phyloP scores from a whole-genome alignment of 2,797 vertebrate species.

The Macropus fuliginosus region DNA sequence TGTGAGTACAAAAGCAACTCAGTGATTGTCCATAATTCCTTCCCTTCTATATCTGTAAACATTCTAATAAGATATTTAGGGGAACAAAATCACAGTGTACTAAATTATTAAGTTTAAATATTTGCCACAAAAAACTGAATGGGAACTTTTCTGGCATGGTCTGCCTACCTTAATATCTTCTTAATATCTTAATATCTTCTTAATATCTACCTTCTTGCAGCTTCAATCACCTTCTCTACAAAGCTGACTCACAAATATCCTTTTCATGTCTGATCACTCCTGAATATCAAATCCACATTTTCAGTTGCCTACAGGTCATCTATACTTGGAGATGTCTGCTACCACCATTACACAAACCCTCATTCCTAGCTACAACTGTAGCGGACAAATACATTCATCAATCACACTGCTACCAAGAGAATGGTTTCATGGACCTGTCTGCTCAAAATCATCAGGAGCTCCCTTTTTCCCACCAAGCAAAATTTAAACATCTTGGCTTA shows the following conservation, averaged over 20 bases:
- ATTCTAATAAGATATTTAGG: not conserved
- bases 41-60: not conserved
- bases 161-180: not conserved
- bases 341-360: not conserved
- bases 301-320: not conserved
- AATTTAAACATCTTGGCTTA: too few relatives aligned
- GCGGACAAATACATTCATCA: not conserved
- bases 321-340: not conserved
- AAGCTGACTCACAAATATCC: not conserved
- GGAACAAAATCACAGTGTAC: not conserved
- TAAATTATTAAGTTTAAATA: not conserved
- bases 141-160: not conserved
- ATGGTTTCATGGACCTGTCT: too few relatives aligned
- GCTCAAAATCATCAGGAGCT: too few relatives aligned
- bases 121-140: not conserved
- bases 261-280: not conserved
- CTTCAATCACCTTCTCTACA: not conserved
- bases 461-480: too few relatives aligned
- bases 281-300: not conserved
- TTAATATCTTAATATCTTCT: too few relatives aligned
- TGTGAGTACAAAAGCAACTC: not conserved
- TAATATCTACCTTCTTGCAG: not conserved
- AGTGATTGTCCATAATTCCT: not conserved
- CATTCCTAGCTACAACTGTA: not conserved
- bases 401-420: not conserved